Base-by-base conservation (phyloP, 1,140 invertebrate genomes). In the Ceratina australensis region DNA sequence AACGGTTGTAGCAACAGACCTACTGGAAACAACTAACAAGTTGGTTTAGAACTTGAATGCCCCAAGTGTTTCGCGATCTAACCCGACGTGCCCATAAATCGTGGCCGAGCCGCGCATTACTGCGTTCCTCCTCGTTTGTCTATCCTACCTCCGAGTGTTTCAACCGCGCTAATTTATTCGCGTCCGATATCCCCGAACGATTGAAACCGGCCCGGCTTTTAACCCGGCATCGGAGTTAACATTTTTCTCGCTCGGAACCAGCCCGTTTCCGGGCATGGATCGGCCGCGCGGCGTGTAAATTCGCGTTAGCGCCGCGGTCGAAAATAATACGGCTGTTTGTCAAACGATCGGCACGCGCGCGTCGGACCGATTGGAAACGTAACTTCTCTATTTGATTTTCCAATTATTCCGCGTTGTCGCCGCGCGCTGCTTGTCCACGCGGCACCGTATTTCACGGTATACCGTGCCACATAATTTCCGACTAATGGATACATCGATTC, bases 1-100 rank as follows among this genome's bases (percentile, higher is more conserved):
- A 83, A 63, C 57, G 52, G 82, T 83, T 83, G 81, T 67, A 61
- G 81, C 49, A 72, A 71, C 67, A 59, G 50, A 33, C 49, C 28
- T 28, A 49, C 33, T 73, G 24, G 65, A 24, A 63, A 63, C 59
- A 78, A 67, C 69, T 78, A 49, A 52, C 57, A 83, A 83, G 72
- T 83, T 80, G 76, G 82, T 83, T 83, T 79, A 72, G 77, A 83
- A 83, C 81, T 83, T 83, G 49, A 67, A 64, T 68, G 33, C 76
- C 77, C 80, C 81, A 72, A 79, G 82, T 83, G 77, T 71, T 83
- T 76, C 77, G 72, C 82, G 81, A 83, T 83, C 81, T 54, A 64
- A 50, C 76, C 24, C 68, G 50, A 33, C 20, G 28, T 49, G 57
- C 59, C 69, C 69, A 72, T 78, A 78, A 78, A 78, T 78, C 76